Percentiles rank a stretch among this genome's conserved stretches.
phyloP scores from a whole-genome alignment of 92 coral and sea anemone species.

The Actinernus sp. region DNA sequence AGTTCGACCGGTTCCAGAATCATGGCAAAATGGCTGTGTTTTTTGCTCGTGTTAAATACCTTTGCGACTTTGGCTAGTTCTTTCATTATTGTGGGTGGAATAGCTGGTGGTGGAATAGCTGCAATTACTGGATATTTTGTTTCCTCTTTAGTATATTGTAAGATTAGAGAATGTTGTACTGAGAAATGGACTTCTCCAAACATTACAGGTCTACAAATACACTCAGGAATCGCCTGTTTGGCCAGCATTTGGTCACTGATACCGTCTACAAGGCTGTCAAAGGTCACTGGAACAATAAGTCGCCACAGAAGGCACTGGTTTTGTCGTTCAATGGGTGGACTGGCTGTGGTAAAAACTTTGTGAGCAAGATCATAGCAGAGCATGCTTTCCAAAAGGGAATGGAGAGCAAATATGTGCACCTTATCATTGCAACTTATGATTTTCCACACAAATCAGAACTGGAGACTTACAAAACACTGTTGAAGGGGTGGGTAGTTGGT shows the following conservation, averaged over 20 bases:
- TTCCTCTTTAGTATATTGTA: no score
- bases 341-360: conserved; percentile 91
- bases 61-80: no score
- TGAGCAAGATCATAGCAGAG: conserved; percentile 82
- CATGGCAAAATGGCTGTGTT: no score
- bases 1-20: no score
- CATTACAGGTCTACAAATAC: conserved; percentile 71
- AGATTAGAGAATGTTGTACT: conserved; percentile 91
- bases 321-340: conserved; percentile 98
- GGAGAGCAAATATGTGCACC: conserved; percentile 76
- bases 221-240: conserved; percentile 71
- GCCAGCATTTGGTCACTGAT: conserved; percentile 84
- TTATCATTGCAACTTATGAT: conserved; percentile 85
- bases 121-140: no score
- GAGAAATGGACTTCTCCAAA: conserved; percentile 72
- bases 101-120: no score
- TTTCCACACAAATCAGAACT: conserved; percentile 77
- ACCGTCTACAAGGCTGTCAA: conserved; percentile 76
- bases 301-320: conserved; percentile 82
- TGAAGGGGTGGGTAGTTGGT: conserved; percentile 54
- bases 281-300: conserved; percentile 74
- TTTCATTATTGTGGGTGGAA: no score
- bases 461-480: conserved; percentile 46
- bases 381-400: conserved; percentile 73
- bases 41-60: no score